Conservation (phyloP, 2,113 vertebrate genomes). For the Thunnus maccoyii region DNA sequence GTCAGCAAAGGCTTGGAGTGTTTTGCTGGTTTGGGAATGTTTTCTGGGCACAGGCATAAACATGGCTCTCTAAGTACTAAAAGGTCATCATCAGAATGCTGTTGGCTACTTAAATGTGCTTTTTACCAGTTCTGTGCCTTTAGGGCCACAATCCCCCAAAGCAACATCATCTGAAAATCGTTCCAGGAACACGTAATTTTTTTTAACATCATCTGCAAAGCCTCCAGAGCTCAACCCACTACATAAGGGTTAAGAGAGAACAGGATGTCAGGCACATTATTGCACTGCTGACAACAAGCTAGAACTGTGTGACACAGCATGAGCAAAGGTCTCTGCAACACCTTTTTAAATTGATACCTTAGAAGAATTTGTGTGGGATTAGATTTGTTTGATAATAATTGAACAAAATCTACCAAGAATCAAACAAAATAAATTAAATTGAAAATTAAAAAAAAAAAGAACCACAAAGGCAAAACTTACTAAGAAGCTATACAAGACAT, state of each 20-base stretch:
- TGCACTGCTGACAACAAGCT: conserved; percentile 25
- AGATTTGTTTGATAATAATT: too few species aligned
- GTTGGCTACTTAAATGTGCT: not conserved
- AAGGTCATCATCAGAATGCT: not conserved
- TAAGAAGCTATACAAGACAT: too few species aligned
- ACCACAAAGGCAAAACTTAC: too few species aligned
- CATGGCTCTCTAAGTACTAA: not conserved
- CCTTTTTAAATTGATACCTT: not conserved
- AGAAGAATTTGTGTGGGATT: not conserved
- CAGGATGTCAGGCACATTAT: conserved; percentile 50
- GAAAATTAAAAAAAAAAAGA: too few species aligned
- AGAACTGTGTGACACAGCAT: not conserved
- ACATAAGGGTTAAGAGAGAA: not conserved
- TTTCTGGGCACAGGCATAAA: not conserved
- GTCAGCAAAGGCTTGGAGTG: not conserved
- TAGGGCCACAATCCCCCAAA: conserved; percentile 1
- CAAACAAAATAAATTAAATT: too few species aligned
- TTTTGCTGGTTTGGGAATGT: not conserved
- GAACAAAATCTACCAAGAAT: too few species aligned
- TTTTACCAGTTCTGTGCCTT: not conserved
- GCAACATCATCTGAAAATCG: conserved; percentile 9
- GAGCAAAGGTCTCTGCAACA: not conserved
- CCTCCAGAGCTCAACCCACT: conserved; percentile 27
- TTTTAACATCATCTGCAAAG: conserved; percentile 1
- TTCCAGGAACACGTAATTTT: conserved; percentile 4